Base-by-base conservation (phyloP, 2,888 invertebrate genomes). In the Rhingia rostrata region DNA sequence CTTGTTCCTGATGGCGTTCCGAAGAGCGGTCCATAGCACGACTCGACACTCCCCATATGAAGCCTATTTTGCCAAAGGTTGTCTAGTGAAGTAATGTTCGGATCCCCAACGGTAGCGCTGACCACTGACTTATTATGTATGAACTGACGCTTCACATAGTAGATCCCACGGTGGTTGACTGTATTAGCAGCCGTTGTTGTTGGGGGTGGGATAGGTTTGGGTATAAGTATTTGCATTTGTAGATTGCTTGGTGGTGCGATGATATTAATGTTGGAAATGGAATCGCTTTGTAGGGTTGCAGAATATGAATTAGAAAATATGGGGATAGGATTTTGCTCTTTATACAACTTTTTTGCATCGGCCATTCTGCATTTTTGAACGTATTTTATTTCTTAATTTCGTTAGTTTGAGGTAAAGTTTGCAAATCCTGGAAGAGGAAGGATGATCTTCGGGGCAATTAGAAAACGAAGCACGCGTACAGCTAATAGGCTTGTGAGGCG, bases 311-410 rank as follows among this genome's bases (percentile, higher is more conserved):
- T 72, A 22, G 75, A 12, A 32, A 79, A 54, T 6, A 22, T 6
- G 3, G 35, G 32, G 12, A 9, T 6, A 2, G 39, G 54, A 10
- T 54, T 45, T 47, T 56, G 47, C 30, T 47, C 37, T 45, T 56
- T 39, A 5, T 32, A 54, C 67, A 75, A n/a, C n/a, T 53, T 41
- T 53, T 33, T 64, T 51, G 64, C 41, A 30, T 64, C 51, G n/a
- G 39, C 39, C 32, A 53, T 66, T 41, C 32, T 66, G 10, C 53
- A 66, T 51, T 66, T 66, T 12, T 41, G n/a, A 7, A 32, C 33
- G n/a, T 14, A 10, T 51, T 51, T 64, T 5, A 64, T 64, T 49
- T 49, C 4, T 49, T 22, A 41, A 66, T 14, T 66, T 66, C 53
- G 9, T 66, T 66, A n/a, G 30, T 4, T 51, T n/a, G 32, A 66